phyloP scores from a whole-genome alignment of 2,113 vertebrate species.

The Atlantisia rogersi region DNA sequence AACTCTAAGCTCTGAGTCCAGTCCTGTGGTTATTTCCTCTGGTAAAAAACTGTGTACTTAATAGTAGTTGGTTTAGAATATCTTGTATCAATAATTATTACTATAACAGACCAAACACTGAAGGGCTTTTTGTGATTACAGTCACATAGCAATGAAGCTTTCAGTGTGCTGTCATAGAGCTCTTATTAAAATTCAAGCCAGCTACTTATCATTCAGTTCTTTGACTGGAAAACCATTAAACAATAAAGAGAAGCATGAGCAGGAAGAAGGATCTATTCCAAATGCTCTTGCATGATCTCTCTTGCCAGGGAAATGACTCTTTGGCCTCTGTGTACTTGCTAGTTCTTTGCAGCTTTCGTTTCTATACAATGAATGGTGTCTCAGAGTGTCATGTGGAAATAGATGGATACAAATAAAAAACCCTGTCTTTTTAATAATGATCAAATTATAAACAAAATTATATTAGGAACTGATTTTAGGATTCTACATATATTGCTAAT shows the following conservation, averaged over 20 bases:
- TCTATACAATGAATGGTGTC: constrained; percentile 12
- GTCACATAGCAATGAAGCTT: constrained; percentile 2
- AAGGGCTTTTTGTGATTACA: neutral
- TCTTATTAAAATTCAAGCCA: constrained; percentile 55
- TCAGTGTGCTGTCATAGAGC: neutral
- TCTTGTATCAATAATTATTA: constrained; percentile 20
- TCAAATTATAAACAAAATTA: neutral
- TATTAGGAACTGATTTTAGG: neutral
- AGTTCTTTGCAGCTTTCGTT: constrained; percentile 32
- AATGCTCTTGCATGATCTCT: neutral
- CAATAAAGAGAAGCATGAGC: constrained; percentile 37
- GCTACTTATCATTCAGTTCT: constrained; percentile 41
- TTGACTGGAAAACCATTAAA: neutral
- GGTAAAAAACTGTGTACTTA: neutral
- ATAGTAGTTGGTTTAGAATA: neutral
- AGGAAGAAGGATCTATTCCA: constrained; percentile 36
- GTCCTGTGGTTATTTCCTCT: neutral
- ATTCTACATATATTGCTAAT: neutral
- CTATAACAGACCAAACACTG: neutral
- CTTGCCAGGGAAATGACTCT: constrained; percentile 36
- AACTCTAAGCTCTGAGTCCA: neutral
- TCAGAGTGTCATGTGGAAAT: neutral
- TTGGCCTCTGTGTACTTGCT: constrained; percentile 27
- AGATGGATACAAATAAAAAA: neutral
- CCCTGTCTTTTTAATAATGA: neutral